Base-by-base conservation (phyloP, 2,888 invertebrate genomes). In the Stomorhina lunata region DNA sequence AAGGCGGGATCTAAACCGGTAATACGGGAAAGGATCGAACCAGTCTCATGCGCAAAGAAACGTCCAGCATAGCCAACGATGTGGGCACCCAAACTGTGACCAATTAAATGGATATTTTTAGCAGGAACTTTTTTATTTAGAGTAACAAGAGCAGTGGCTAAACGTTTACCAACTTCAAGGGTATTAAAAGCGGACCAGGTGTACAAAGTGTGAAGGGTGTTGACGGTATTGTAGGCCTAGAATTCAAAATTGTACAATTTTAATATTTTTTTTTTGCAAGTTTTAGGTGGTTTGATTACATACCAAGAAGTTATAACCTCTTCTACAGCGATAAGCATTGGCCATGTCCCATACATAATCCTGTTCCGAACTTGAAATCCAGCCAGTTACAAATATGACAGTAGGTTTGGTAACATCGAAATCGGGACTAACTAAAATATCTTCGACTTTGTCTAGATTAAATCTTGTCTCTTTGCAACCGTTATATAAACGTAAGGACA, bases 171-270 rank as follows among this genome's bases (percentile, higher is more conserved):
- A 61, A 89, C 85, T 48, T 84, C 85, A 69, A 89, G 89, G 6
- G 90, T 90, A 76, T 90, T 91, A 12, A 89, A 84, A 2, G 91
- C 89, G 0, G 91, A 89, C 90, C 91, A 90, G 1, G 88, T 86
- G 80, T 90, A 90, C 2, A 90, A 85, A 2, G 90, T 90, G 50
- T 90, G 88, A 43, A 90, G 87, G 22, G 85, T 89, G 4, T 85
- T 84, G 10, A 88, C 88, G 2, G 86, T 87, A 79, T 90, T 90
- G 20, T 90, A 81, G 9, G 86, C 90, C 90, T 90, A 17, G 37
- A 53, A 45, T n/a, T n/a, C n/a, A n/a, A n/a, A n/a, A 55, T 48
- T 29, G n/a, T 0, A 1, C n/a, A 10, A 7, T 15, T 25, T 10
- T n/a, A n/a, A 15, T 10, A 6, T 20, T 17, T 4, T n/a, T 4